phyloP scores from a whole-genome alignment of 2,113 vertebrate species.

The Eudorcas thomsonii region DNA sequence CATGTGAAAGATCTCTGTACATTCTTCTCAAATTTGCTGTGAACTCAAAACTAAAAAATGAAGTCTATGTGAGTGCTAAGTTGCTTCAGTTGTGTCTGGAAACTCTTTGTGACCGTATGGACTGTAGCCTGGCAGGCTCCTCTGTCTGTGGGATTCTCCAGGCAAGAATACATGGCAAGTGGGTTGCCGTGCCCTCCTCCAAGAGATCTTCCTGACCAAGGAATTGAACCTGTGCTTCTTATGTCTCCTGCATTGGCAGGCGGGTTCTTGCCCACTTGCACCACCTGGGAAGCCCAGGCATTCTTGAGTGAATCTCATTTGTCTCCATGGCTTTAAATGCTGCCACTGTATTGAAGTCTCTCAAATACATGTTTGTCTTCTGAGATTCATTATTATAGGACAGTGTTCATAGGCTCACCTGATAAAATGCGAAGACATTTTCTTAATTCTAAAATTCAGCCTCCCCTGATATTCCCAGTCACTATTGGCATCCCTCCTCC shows the following conservation, averaged over 20 bases:
- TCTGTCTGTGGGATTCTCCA: neutral
- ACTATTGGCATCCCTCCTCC: neutral
- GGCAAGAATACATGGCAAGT: neutral
- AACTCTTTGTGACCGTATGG: neutral
- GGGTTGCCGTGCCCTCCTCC: neutral
- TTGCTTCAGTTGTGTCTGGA: neutral
- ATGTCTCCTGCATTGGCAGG: neutral
- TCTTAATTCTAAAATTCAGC: neutral
- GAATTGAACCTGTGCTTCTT: neutral
- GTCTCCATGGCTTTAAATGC: neutral
- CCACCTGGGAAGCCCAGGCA: neutral
- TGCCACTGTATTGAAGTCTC: neutral
- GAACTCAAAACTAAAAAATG: neutral
- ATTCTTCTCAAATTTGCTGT: neutral
- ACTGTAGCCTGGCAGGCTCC: neutral
- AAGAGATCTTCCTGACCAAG: neutral
- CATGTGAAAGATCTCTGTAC: neutral
- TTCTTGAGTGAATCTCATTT: neutral
- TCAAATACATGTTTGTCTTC: neutral
- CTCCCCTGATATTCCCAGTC: neutral
- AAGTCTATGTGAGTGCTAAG: neutral
- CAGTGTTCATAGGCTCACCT: neutral
- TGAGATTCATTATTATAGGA: neutral
- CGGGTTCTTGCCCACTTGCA: accelerated
- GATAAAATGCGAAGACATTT: neutral